Percentiles rank a stretch among this genome's conserved stretches.
phyloP scores from a whole-genome alignment of 1,140 invertebrate species.

The Anastatus disparis region DNA sequence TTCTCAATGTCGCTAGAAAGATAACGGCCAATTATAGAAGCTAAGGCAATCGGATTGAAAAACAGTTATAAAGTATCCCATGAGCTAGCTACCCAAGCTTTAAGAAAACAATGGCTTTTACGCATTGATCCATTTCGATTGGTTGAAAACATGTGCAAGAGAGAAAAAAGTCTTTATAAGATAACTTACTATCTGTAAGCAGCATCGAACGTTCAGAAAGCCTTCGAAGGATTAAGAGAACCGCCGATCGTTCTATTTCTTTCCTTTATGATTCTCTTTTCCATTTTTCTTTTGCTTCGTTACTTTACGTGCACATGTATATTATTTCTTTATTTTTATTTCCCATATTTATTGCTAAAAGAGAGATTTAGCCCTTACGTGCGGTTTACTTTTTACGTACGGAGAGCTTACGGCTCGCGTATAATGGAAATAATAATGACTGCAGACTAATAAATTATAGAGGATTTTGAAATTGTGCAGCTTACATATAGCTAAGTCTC shows the following conservation, averaged over 20 bases:
- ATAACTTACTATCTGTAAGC: constrained; percentile 1
- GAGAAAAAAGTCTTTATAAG: constrained; percentile 24
- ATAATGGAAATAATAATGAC: too few species aligned
- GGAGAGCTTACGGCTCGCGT: too few species aligned
- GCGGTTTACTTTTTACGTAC: constrained; percentile 2
- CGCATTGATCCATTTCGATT: constrained; percentile 32
- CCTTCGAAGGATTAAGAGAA: constrained; percentile 26
- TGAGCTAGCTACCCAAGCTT: neutral
- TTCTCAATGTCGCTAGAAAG: neutral
- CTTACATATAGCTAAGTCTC: too few species aligned
- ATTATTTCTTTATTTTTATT: neutral
- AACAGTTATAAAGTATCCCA: constrained; percentile 48
- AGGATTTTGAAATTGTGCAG: too few species aligned
- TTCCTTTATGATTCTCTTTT: too few species aligned
- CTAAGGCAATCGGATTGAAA: constrained; percentile 47
- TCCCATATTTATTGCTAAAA: neutral
- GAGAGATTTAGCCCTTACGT: neutral
- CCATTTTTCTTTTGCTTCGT: neutral
- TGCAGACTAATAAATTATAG: too few species aligned
- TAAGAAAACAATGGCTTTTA: constrained; percentile 45
- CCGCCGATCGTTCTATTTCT: constrained; percentile 2
- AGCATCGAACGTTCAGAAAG: constrained; percentile 23
- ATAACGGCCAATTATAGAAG: constrained; percentile 30
- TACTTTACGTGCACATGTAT: too few species aligned
- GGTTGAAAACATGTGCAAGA: neutral